Evolutionary conservation across 1,140 invertebrate genomes (phyloP).

Genomic region (Ceratina australensis): DNA sequence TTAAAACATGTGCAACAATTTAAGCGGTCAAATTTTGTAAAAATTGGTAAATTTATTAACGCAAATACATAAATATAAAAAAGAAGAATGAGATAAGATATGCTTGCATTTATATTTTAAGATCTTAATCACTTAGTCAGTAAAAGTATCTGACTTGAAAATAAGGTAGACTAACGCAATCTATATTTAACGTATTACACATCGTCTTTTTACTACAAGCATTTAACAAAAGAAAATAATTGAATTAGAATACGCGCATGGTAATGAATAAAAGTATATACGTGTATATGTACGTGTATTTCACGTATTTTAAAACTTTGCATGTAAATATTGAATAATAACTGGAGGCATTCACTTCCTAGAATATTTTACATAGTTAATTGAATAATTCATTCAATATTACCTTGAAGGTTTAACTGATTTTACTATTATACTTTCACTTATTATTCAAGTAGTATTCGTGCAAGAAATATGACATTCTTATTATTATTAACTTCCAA

Average conservation of each 20-base stretch:
- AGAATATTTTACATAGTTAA: neutral
- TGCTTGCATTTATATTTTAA: constrained; percentile 32
- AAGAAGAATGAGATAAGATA: constrained; percentile 3
- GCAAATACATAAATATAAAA: neutral
- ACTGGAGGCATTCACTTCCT: neutral
- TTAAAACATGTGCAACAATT: neutral
- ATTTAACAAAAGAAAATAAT: neutral
- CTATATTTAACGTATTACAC: constrained; percentile 6
- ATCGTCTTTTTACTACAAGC: neutral
- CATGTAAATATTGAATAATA: too few relatives aligned
- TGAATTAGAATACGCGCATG: neutral
- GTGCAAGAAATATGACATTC: too few relatives aligned
- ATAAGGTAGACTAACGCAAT: neutral
- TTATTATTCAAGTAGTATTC: too few relatives aligned
- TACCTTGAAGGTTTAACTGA: neutral
- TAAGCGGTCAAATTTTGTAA: constrained; percentile 5
- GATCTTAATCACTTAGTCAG: neutral
- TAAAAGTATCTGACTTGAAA: constrained; percentile 27
- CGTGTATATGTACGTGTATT: neutral
- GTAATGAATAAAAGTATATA: neutral
- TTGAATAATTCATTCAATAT: neutral
- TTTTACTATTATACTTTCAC: neutral
- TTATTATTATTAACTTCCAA: neutral
- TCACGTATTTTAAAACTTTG: neutral
- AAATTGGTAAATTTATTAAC: neutral